These are phyloP conservation scores for Erebia palarica DNA, from an alignment of 2,888 invertebrate genomes.

Conservation along the genomic window DNA sequence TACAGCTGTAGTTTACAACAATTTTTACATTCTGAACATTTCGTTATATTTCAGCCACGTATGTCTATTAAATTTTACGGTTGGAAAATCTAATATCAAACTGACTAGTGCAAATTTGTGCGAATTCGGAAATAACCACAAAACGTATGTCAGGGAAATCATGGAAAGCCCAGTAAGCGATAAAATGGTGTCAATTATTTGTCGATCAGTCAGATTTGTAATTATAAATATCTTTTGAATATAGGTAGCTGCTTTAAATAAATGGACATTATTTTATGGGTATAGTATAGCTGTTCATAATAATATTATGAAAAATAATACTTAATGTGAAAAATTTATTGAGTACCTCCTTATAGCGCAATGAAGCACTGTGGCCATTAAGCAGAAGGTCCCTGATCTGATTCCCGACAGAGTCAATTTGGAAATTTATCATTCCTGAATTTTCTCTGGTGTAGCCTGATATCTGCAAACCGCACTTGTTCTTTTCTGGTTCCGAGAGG, in stretches of 20 bases:
- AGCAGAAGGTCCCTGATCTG: too few species aligned
- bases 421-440: too few species aligned
- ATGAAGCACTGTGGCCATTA: too few species aligned
- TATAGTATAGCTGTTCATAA: too few species aligned
- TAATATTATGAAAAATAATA: too few species aligned
- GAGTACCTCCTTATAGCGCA: too few species aligned
- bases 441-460: too few species aligned
- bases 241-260: neutral
- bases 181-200: slow-evolving; percentile 16
- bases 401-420: too few species aligned
- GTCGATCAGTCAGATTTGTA: neutral
- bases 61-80: slow-evolving; percentile 17
- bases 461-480: too few species aligned
- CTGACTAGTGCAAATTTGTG: slow-evolving; percentile 11
- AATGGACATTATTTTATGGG: neutral
- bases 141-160: slow-evolving; percentile 6
- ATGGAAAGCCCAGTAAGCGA: slow-evolving; percentile 6
- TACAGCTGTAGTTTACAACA: neutral
- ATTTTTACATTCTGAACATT: slow-evolving; percentile 3
- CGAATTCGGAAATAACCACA: slow-evolving; percentile 15
- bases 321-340: too few species aligned
- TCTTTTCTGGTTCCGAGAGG: too few species aligned
- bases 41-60: slow-evolving; percentile 2
- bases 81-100: slow-evolving; percentile 19
- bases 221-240: too few species aligned